phyloP scores from a whole-genome alignment of 1,140 invertebrate species.

The Platyura marginata region DNA sequence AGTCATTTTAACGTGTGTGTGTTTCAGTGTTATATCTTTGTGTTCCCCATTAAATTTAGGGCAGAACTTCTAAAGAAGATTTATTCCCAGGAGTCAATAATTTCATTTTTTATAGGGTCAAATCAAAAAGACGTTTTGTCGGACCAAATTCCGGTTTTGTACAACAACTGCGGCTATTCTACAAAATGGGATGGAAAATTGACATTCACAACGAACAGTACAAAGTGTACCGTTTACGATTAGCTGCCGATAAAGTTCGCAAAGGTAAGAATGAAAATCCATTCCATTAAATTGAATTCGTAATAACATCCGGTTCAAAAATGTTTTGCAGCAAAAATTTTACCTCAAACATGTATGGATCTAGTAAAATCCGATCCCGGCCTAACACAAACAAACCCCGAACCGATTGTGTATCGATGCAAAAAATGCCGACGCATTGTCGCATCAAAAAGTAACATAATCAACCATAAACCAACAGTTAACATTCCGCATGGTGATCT shows the following conservation, averaged over 20 bases:
- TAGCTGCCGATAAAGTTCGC: slow-evolving; percentile 60
- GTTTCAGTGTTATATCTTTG: no score
- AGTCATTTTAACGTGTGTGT: no score
- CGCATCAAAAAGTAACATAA: slow-evolving; percentile 56
- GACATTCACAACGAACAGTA: slow-evolving; percentile 52
- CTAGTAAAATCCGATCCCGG: slow-evolving; percentile 63
- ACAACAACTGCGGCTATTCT: slow-evolving; percentile 55
- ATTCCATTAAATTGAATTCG: not conserved
- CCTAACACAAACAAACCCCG: slow-evolving; percentile 50
- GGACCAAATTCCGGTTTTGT: slow-evolving; percentile 56
- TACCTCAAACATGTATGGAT: slow-evolving; percentile 55
- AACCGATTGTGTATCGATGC: slow-evolving; percentile 64
- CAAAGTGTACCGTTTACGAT: slow-evolving; percentile 53
- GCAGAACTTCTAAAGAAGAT: no score
- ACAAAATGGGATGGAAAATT: slow-evolving; percentile 49
- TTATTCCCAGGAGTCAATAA: no score
- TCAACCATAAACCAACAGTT: slow-evolving; percentile 37
- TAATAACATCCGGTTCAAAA: not conserved
- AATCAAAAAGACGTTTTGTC: slow-evolving; percentile 41
- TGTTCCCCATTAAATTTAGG: no score
- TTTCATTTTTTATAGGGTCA: no score
- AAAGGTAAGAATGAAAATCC: slow-evolving; percentile 30
- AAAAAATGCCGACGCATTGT: slow-evolving; percentile 59
- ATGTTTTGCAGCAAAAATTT: slow-evolving; percentile 44
- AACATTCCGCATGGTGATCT: slow-evolving; percentile 13